Evolutionary conservation across 2,888 invertebrate species (phyloP), one percentile per base, ranked within the genome.

Genomic region (Tridacna crocea): DNA sequence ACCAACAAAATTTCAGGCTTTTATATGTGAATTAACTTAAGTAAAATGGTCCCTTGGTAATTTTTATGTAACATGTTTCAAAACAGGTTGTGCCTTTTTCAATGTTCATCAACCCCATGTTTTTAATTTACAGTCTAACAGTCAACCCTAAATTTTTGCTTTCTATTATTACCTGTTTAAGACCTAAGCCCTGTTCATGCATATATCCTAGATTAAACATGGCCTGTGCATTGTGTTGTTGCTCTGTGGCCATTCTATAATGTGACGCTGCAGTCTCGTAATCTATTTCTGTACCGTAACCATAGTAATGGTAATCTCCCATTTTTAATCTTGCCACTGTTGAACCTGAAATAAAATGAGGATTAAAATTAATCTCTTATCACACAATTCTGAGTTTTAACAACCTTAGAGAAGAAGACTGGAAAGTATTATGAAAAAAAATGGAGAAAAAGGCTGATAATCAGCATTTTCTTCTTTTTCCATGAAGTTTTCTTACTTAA

Each of bases 181-280:
- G 97, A 12, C 99, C 99, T 36, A 99, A 95, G 0, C 99, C 99
- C 89, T 97, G 97, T 95, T 99, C 99, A 95, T 99, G 99, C 99
- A 99, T 99, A 95, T 99, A 99, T 36, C 98, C 99, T 87, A 99
- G 96, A 95, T 99, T 99, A 95, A 99, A 99, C 96, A 99, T 99
- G 8, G 99, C 99, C 94, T 99, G 98, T 0, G 99, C 98, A 94
- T 97, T 98, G 94, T 98, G 97, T 90, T 99, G 98, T 92, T 98
- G 97, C 87, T 99, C 99, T 0, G 97, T 97, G 0, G 99, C 99
- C 89, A 97, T 96, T 86, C 98, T 96, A 87, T 95, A 95, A 94
- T 99, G 99, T 91, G 98, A 97, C 66, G 97, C 96, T 0, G 99
- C 99, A 0, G 98, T 98, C 95, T 98, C 98, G 90, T 98, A 97